Conservation (phyloP, 2,113 vertebrate genomes). For the Pungitius pungitius region DNA sequence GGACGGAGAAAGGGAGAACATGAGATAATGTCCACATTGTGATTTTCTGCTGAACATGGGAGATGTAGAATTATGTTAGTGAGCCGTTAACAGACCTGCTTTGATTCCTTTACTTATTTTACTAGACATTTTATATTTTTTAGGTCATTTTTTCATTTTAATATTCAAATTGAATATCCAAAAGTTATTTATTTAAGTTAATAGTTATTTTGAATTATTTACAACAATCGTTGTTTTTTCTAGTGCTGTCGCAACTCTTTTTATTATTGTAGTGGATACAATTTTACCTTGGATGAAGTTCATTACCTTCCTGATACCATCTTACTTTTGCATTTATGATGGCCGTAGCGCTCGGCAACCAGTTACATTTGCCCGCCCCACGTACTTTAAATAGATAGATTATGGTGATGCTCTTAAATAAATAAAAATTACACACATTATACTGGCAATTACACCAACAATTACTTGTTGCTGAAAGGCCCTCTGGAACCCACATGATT, state of each 20-base stretch:
- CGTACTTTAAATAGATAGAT: background rate
- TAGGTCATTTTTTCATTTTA: background rate
- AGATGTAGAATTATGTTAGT: background rate
- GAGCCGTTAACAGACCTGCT: background rate
- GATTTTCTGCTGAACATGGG: background rate
- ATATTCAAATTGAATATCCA: background rate
- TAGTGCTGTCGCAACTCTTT: background rate
- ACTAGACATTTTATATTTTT: too few species aligned
- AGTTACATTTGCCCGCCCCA: background rate
- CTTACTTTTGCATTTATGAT: background rate
- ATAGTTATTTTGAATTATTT: background rate
- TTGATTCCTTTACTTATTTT: background rate
- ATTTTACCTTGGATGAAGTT: background rate
- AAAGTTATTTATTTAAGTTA: background rate
- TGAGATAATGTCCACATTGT: background rate
- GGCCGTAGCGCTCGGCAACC: background rate
- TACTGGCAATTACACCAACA: background rate
- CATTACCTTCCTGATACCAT: background rate
- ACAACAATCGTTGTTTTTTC: background rate
- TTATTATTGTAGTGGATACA: background rate
- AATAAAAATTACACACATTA: background rate
- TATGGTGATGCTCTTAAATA: background rate
- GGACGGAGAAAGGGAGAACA: background rate
- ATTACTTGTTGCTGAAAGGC: conserved; percentile 19
- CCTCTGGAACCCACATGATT: background rate